These are phyloP conservation scores for Neostethus bicornis DNA, from an alignment of 2,797 vertebrate species.

Conservation along the genomic window DNA sequence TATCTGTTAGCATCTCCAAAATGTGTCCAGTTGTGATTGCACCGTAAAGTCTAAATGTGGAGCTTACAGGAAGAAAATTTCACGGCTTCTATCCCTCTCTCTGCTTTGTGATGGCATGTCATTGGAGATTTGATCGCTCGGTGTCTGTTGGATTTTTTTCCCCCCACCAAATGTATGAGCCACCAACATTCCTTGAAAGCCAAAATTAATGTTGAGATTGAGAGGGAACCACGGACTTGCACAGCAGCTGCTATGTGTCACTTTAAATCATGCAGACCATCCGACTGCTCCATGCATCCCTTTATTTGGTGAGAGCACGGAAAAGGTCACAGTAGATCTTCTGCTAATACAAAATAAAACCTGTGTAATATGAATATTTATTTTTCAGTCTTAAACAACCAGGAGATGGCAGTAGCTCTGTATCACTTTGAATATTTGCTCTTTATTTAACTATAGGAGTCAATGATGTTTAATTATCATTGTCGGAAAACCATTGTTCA, in stretches of 20 bases:
- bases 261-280: conserved; percentile 55
- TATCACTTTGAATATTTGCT: conserved; percentile 17
- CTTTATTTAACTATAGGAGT: conserved; percentile 8
- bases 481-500: neutral
- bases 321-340: conserved; percentile 15
- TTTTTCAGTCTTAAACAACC: conserved; percentile 23
- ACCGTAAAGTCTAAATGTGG: conserved; percentile 34
- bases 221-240: conserved; percentile 63
- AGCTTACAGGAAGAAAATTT: conserved; percentile 39
- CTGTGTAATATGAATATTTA: too few species aligned
- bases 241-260: conserved; percentile 70
- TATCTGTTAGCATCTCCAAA: conserved; percentile 21
- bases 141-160: conserved; percentile 57
- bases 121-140: conserved; percentile 56
- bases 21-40: conserved; percentile 10
- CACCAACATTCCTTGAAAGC: conserved; percentile 76
- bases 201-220: conserved; percentile 72
- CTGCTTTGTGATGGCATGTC: conserved; percentile 55
- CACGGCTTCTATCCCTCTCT: conserved; percentile 10
- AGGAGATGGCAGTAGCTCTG: conserved; percentile 64
- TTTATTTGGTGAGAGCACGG: conserved; percentile 24
- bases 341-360: neutral
- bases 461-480: neutral
- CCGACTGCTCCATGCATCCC: conserved; percentile 52
- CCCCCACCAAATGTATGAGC: conserved; percentile 40